phyloP scores from a whole-genome alignment of 2,113 vertebrate species.

The Macquaria australasica region DNA sequence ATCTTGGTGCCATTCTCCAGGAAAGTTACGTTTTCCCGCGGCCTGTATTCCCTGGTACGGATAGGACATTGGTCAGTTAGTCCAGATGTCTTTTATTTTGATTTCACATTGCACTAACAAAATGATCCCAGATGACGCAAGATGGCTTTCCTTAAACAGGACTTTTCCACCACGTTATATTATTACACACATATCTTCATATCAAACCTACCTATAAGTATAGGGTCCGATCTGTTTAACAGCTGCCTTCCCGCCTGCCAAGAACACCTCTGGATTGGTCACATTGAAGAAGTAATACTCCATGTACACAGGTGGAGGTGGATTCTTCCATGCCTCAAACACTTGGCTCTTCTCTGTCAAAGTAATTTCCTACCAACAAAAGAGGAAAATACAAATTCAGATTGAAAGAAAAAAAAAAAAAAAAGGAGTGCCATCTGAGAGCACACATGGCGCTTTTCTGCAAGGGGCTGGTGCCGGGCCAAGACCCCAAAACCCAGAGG shows the following conservation, averaged over 20 bases:
- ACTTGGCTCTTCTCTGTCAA: conserved; percentile 90
- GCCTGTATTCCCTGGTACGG: conserved; percentile 90
- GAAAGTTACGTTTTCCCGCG: conserved; percentile 90
- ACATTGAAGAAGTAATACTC: conserved; percentile 98
- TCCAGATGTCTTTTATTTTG: conserved; percentile 35
- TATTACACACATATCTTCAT: not conserved
- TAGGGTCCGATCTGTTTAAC: conserved; percentile 94
- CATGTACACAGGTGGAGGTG: conserved; percentile 92
- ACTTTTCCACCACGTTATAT: not conserved
- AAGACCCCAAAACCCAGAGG: conserved; percentile 30
- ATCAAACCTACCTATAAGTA: conserved; percentile 91
- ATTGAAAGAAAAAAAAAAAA: not conserved
- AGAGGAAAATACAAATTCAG: not conserved
- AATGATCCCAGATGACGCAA: not conserved
- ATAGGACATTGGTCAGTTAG: conserved; percentile 27
- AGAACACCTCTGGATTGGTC: conserved; percentile 92
- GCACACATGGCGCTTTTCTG: conserved; percentile 39
- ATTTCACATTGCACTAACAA: conserved; percentile 14
- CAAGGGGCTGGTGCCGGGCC: conserved; percentile 2
- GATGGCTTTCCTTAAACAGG: conserved; percentile 10
- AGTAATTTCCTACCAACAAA: conserved; percentile 86
- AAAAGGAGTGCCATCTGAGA: conserved; percentile 12
- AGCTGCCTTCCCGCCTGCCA: conserved; percentile 87
- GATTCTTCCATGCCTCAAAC: conserved; percentile 93
- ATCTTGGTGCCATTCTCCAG: conserved; percentile 94